Evolutionary conservation across 2,888 invertebrate genomes (phyloP).

Genomic region (Sphinx pinastri): DNA sequence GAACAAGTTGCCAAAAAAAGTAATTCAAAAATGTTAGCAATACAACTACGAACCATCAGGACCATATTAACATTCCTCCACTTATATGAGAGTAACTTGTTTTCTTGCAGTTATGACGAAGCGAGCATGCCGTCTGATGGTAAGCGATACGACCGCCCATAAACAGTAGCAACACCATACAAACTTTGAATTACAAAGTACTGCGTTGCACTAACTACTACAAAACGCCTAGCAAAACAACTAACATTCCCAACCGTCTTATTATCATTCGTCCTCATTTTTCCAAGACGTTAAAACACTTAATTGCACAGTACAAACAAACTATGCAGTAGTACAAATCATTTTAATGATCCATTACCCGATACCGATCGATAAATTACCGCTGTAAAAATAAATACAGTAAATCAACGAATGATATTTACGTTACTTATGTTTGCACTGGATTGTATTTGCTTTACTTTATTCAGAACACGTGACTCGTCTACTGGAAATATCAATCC

Average conservation of each 20-base stretch:
- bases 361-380: slow-evolving; percentile 27
- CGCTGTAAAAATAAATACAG: slow-evolving; percentile 28
- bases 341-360: slow-evolving; percentile 28
- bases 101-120: too few relatives aligned
- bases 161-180: too few relatives aligned
- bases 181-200: too few relatives aligned
- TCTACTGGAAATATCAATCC: background rate
- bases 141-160: too few relatives aligned
- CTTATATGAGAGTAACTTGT: too few relatives aligned
- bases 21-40: too few relatives aligned
- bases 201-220: background rate
- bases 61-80: too few relatives aligned
- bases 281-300: slow-evolving; percentile 25
- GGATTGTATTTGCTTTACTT: background rate
- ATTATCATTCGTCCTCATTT: slow-evolving; percentile 14
- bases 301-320: slow-evolving; percentile 29
- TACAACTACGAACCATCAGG: too few relatives aligned
- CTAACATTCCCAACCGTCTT: background rate
- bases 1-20: too few relatives aligned
- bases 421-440: slow-evolving; percentile 6
- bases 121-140: too few relatives aligned
- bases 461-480: background rate
- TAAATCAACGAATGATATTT: slow-evolving; percentile 13
- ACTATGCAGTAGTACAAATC: slow-evolving; percentile 27
- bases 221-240: background rate